Percentiles rank a stretch among this genome's conserved stretches.
phyloP scores from a whole-genome alignment of 2,113 vertebrate species.

The Bufo gargarizans region DNA sequence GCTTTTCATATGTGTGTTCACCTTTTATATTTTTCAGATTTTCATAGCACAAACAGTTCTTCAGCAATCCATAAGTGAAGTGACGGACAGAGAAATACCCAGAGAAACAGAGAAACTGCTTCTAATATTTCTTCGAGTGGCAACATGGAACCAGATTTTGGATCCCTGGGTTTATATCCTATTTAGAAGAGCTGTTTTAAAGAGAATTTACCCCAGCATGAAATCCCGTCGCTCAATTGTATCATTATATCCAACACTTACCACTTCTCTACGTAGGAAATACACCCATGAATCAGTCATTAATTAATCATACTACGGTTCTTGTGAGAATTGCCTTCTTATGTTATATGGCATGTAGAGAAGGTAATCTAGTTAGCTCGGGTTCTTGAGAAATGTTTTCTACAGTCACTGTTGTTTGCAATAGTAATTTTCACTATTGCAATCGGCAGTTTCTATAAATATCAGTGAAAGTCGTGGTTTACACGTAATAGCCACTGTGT shows the following conservation, averaged over 20 bases:
- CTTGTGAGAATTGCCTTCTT: background rate
- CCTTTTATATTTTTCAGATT: constrained; percentile 70
- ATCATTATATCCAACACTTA: constrained; percentile 70
- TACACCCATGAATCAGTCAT: constrained; percentile 63
- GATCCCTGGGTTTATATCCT: constrained; percentile 98
- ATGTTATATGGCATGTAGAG: background rate
- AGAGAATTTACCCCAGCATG: constrained; percentile 77
- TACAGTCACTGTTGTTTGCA: background rate
- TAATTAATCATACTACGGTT: background rate
- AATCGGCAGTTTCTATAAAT: background rate
- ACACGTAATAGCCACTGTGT: background rate
- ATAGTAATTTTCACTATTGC: background rate
- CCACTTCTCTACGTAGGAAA: constrained; percentile 71
- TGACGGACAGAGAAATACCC: constrained; percentile 28
- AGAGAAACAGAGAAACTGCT: constrained; percentile 68
- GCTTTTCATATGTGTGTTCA: background rate
- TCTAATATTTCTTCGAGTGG: constrained; percentile 87
- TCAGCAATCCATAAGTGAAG: constrained; percentile 44
- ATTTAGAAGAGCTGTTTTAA: constrained; percentile 85
- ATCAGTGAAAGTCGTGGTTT: background rate
- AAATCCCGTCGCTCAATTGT: constrained; percentile 73
- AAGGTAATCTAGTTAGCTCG: background rate
- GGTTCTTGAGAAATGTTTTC: background rate
- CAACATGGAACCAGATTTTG: constrained; percentile 95
- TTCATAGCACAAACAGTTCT: constrained; percentile 83